A percentile compares a stretch with the other conserved stretches of the same genome.
phyloP scores from a whole-genome alignment of 1,140 invertebrate species.

The Drosophila arizonae region DNA sequence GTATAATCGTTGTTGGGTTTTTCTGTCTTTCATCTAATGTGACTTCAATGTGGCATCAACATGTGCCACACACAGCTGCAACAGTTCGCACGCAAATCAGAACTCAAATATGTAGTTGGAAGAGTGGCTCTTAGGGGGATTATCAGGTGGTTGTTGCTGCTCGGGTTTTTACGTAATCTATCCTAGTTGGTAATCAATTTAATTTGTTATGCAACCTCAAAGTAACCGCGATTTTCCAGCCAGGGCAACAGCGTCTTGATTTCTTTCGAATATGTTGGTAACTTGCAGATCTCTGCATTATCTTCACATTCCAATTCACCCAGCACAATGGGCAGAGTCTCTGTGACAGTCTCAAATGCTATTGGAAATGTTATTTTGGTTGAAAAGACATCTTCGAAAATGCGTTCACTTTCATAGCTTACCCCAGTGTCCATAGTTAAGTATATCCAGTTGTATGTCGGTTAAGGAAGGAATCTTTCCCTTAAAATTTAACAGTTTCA shows the following conservation, averaged over 20 bases:
- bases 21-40: constrained; percentile 37
- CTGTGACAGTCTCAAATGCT: constrained; percentile 53
- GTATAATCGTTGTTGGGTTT: constrained; percentile 50
- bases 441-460: constrained; percentile 61
- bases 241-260: constrained; percentile 58
- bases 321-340: constrained; percentile 53
- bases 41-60: constrained; percentile 53
- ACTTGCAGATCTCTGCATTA: constrained; percentile 47
- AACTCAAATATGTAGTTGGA: constrained; percentile 33
- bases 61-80: constrained; percentile 55
- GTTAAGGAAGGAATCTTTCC: constrained; percentile 59
- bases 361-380: not conserved
- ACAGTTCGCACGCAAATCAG: constrained; percentile 61
- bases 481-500: constrained; percentile 39
- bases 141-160: constrained; percentile 64
- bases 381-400: too few relatives aligned
- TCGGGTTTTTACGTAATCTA: not conserved
- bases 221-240: constrained; percentile 65
- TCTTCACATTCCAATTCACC: constrained; percentile 30
- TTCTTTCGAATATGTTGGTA: constrained; percentile 30
- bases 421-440: constrained; percentile 58
- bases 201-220: constrained; percentile 43
- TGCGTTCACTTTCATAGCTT: constrained; percentile 1
- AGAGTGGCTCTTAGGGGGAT: constrained; percentile 58
- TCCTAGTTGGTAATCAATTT: constrained; percentile 4